A percentile compares a stretch with the other conserved stretches of the same genome.
Conservation (phyloP, 2,113 vertebrate genomes). For the sheep (Ovis aries) region ARS-UI_Ramb_v3.0 NC_056068.1:7882501-7883000, state of each 20-base stretch:
- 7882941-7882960: background rate
- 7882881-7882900: background rate
- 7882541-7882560: background rate
- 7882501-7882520: rapidly evolving
- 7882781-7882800: background rate
- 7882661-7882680: background rate
- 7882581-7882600: background rate
- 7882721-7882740: background rate
- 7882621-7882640: background rate
- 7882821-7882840: background rate
- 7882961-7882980: background rate
- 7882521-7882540: background rate
- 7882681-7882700: background rate
- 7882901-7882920: background rate
- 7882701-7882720: background rate
- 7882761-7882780: background rate
- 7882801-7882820: background rate
- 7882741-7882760: background rate
- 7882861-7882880: background rate
- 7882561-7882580: background rate
- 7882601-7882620: background rate
- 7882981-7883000: background rate
- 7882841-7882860: background rate
- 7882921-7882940: background rate
- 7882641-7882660: background rate